Conservation (phyloP, 2,113 vertebrate genomes). For the Desmodus rotundus region DNA sequence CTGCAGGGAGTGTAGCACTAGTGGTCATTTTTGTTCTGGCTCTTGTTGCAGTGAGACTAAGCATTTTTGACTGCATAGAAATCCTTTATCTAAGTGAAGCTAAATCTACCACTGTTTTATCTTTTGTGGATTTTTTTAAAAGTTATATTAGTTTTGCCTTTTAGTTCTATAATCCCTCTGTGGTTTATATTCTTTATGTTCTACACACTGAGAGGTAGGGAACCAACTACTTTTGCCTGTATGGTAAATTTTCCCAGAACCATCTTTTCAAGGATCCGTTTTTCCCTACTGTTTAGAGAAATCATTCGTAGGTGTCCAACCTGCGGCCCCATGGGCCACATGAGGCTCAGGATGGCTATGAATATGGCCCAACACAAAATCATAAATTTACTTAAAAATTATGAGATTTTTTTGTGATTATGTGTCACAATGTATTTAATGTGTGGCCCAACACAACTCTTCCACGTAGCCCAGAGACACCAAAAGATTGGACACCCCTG, state of each 20-base stretch:
- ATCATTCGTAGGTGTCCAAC: not conserved
- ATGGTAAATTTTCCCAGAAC: not conserved
- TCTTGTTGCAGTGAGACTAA: not conserved
- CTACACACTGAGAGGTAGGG: not conserved
- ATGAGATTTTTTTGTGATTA: no score
- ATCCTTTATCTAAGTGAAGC: not conserved
- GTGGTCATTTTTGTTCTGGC: slow-evolving; percentile 16
- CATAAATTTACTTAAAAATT: no score
- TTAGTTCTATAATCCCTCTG: not conserved
- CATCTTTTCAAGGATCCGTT: not conserved
- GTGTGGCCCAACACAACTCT: no score
- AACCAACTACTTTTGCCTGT: not conserved
- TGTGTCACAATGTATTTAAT: no score
- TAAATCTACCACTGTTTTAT: not conserved
- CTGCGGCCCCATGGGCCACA: no score
- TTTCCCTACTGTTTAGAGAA: not conserved
- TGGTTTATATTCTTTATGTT: slow-evolving; percentile 3
- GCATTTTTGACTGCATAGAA: not conserved
- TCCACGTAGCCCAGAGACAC: no score
- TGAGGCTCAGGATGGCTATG: no score
- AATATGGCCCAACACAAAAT: no score
- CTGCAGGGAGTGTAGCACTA: not conserved
- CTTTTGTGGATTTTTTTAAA: not conserved
- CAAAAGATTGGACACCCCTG: no score
- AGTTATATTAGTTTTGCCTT: slow-evolving; percentile 10